A percentile compares a stretch with the other conserved stretches of the same genome.
phyloP scores from a whole-genome alignment of 2,888 invertebrate genomes.

The Crematogaster levior region DNA sequence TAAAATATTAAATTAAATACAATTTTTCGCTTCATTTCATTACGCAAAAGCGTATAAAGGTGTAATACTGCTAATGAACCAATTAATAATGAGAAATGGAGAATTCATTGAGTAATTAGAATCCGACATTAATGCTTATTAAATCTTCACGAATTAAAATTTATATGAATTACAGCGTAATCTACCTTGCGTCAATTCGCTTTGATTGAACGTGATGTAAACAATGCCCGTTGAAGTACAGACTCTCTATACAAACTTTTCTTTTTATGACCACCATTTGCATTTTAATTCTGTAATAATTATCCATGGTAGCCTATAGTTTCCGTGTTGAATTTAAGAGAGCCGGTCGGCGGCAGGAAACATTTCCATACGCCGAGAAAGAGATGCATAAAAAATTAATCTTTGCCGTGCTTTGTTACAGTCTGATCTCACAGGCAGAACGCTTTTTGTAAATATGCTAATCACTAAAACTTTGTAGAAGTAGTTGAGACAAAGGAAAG shows the following conservation, averaged over 20 bases:
- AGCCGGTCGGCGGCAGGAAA: neutral
- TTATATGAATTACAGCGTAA: constrained; percentile 6
- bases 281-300: constrained; percentile 44
- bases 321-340: constrained; percentile 23
- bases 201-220: constrained; percentile 8
- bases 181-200: constrained; percentile 4
- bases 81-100: constrained; percentile 41
- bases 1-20: too few species aligned
- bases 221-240: neutral
- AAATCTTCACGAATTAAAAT: constrained; percentile 41
- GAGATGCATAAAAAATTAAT: constrained; percentile 64
- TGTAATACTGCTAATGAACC: constrained; percentile 42
- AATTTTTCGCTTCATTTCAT: constrained; percentile 27
- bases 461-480: constrained; percentile 51
- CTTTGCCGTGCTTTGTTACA: constrained; percentile 46
- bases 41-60: constrained; percentile 8
- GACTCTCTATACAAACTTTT: constrained; percentile 1
- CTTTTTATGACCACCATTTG: constrained; percentile 24
- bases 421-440: constrained; percentile 39
- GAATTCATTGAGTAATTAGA: constrained; percentile 27
- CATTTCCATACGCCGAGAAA: constrained; percentile 28
- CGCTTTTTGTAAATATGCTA: constrained; percentile 65
- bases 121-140: constrained; percentile 32
- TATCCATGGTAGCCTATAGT: neutral
- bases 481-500: constrained; percentile 40